Evolutionary conservation across 2,888 invertebrate species (phyloP), one percentile per base, ranked within the genome.

Genomic region (Synergus gifuensis): DNA sequence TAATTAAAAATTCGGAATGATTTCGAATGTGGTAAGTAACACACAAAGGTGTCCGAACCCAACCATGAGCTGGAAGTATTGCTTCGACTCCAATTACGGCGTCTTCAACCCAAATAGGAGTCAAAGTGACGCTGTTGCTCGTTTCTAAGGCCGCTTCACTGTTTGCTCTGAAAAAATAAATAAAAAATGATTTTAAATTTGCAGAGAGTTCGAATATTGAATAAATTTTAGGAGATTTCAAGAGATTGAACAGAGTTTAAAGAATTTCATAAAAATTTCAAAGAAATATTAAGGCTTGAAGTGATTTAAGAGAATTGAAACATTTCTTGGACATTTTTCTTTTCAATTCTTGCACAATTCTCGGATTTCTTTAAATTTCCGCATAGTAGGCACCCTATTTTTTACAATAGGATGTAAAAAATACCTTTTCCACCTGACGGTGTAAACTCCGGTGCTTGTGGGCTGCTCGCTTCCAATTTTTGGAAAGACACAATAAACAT

Each of bases 11-110:
- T 69, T 94, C 93, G 0, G 96, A 96, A 85, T 95, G 94, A 89
- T 98, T 98, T 88, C 94, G 94, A 78, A 98, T 93, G 84, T 94
- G 94, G 90, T 97, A 96, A 77, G 94, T 94, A 12, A 96, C 93
- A n/a, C 95, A 94, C 85, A 96, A 93, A 18, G 96, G 96, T 40
- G 95, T 95, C 83, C 96, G 94, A 28, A 97, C 94, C 88, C 95
- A 94, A 7, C 97, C 97, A 82, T 95, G 95, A 66, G 96, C 95
- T n/a, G 97, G 97, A 82, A 95, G 93, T 86, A 93, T 93, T 77
- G 95, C 93, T 90, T 94, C 93, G 82, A 96, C 89, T 76, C 94
- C 93, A 83, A 95, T 93, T 0, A 95, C 94, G 73, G 95, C 94
- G 85, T 94, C 94, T 83, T 95, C 95, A 76, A 95, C 94, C 77